Conservation (phyloP, 1,140 invertebrate genomes). For the Grapholita molesta region DNA sequence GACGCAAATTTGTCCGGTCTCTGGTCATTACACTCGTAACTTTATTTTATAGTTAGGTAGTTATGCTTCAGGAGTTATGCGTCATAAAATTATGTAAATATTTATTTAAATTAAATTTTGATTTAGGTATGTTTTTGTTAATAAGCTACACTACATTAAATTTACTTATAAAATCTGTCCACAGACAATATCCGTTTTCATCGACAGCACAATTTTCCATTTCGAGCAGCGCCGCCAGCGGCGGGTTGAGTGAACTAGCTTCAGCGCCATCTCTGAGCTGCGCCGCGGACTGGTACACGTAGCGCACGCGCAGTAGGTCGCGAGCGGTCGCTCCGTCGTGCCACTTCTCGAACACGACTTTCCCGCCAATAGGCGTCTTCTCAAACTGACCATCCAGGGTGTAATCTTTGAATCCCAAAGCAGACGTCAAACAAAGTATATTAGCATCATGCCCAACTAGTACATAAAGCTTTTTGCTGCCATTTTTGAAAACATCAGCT, state of each 20-base stretch:
- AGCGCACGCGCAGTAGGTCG: conserved; percentile 53
- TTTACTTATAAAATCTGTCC: conserved; percentile 51
- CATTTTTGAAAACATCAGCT: conserved; percentile 33
- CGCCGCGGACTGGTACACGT: conserved; percentile 51
- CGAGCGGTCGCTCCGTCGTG: conserved; percentile 25
- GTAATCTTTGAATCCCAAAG: conserved; percentile 38
- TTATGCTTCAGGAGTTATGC: too few species aligned
- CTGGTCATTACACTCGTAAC: too few species aligned
- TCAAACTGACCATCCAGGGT: conserved; percentile 40
- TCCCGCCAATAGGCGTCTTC: conserved; percentile 57
- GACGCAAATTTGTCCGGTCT: too few species aligned
- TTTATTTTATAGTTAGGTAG: too few species aligned
- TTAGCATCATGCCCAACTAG: conserved; percentile 21
- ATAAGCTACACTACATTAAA: conserved; percentile 26
- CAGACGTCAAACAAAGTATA: background rate
- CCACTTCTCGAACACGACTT: conserved; percentile 66
- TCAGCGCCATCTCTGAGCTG: conserved; percentile 43
- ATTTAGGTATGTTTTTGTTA: too few species aligned
- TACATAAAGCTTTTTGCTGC: conserved; percentile 7
- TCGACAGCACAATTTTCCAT: conserved; percentile 44
- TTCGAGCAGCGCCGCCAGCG: conserved; percentile 39
- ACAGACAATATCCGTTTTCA: conserved; percentile 47
- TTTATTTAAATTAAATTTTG: too few species aligned
- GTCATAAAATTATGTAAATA: too few species aligned
- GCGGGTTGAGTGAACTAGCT: conserved; percentile 41